Conservation (phyloP, 2,113 vertebrate species). For the Ciconia boyciana region DNA sequence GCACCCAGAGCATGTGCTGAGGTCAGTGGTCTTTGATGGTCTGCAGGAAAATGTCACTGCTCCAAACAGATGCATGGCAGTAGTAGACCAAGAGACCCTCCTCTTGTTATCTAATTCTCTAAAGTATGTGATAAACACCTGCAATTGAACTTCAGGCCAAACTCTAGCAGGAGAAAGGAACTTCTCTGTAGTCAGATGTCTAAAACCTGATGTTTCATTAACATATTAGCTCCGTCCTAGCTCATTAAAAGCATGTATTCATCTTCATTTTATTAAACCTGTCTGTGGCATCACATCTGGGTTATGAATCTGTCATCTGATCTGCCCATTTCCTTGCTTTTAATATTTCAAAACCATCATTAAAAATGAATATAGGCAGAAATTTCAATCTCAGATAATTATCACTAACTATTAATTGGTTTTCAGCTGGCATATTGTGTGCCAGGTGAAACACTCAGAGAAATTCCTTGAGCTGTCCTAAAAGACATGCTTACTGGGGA, state of each 20-base stretch:
- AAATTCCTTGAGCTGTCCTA: not conserved
- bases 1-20: not conserved
- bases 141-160: not conserved
- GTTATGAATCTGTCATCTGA: slow-evolving; percentile 14
- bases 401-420: slow-evolving; percentile 33
- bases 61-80: not conserved
- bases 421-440: not conserved
- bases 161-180: not conserved
- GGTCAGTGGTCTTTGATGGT: not conserved
- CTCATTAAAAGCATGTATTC: slow-evolving; percentile 34
- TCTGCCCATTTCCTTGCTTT: slow-evolving; percentile 49
- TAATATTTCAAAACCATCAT: slow-evolving; percentile 57
- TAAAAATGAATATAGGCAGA: slow-evolving; percentile 46
- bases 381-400: slow-evolving; percentile 41
- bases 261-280: slow-evolving; percentile 31
- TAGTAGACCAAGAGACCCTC: not conserved
- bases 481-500: not conserved
- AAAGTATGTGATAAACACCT: not conserved
- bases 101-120: not conserved
- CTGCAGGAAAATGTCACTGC: not conserved
- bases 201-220: slow-evolving; percentile 12
- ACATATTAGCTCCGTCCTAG: not conserved
- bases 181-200: not conserved
- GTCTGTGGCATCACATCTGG: not conserved
- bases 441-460: not conserved